phyloP scores from a whole-genome alignment of 92 coral and sea anemone genomes.

The Paramuricea clavata region DNA sequence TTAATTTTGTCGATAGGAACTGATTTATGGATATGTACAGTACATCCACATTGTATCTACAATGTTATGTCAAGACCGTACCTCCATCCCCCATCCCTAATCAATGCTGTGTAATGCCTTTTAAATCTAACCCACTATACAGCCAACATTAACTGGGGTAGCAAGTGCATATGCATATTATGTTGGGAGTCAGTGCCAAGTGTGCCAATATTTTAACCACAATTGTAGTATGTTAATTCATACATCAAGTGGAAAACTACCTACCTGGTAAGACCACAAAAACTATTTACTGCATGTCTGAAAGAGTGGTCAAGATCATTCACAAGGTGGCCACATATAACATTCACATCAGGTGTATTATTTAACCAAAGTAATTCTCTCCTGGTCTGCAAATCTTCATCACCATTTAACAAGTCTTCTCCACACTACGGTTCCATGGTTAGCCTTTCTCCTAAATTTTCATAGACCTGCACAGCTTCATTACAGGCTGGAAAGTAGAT shows the following conservation, averaged over 20 bases:
- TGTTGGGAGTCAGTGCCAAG: too few species aligned
- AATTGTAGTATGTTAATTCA: too few species aligned
- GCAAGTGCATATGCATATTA: too few species aligned
- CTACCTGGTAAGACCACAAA: background rate
- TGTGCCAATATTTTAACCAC: too few species aligned
- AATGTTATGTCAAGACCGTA: too few species aligned
- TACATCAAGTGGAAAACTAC: background rate
- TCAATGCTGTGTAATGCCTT: too few species aligned
- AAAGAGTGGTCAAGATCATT: background rate
- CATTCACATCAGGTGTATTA: background rate
- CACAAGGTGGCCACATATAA: background rate
- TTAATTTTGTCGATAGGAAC: too few species aligned
- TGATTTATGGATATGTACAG: too few species aligned
- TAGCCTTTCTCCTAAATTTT: background rate
- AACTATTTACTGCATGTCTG: background rate
- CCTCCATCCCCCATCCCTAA: too few species aligned
- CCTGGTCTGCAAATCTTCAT: background rate
- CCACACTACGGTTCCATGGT: background rate
- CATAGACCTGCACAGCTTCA: background rate
- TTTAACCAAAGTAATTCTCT: background rate
- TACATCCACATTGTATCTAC: too few species aligned
- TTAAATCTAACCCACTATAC: too few species aligned
- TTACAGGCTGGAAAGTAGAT: background rate
- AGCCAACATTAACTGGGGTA: too few species aligned
- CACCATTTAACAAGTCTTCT: background rate